phyloP scores from a whole-genome alignment of 2,888 invertebrate genomes.

The Gymnocheta viridis region DNA sequence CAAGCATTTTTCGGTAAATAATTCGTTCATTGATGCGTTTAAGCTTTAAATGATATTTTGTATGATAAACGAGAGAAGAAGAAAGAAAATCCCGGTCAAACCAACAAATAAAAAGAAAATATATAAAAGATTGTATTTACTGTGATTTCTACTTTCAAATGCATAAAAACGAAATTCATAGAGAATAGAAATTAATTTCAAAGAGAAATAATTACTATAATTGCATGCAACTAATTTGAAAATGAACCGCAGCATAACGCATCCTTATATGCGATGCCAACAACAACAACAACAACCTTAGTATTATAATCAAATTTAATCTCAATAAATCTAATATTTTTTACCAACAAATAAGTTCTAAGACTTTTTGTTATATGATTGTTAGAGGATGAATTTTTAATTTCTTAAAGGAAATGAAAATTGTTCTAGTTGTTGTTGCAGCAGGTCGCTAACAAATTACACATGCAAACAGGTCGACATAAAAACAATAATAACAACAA shows the following conservation, averaged over 20 bases:
- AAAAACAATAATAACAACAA: conserved; percentile 25
- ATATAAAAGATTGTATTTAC: background rate
- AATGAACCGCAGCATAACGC: conserved; percentile 67
- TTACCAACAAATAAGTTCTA: conserved; percentile 1
- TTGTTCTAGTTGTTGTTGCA: conserved; percentile 22
- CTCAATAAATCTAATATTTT: conserved; percentile 57
- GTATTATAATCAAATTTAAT: conserved; percentile 66
- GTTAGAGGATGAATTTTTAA: conserved; percentile 33
- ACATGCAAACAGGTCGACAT: background rate
- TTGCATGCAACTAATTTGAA: conserved; percentile 73
- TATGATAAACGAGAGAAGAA: conserved; percentile 38
- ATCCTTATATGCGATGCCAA: conserved; percentile 43
- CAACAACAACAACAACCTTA: conserved; percentile 30
- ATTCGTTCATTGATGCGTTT: conserved; percentile 57
- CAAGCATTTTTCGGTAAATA: background rate
- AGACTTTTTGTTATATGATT: background rate
- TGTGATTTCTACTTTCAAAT: background rate
- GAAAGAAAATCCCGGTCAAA: background rate
- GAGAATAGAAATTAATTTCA: conserved; percentile 20
- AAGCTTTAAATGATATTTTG: conserved; percentile 68
- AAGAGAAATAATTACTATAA: conserved; percentile 72
- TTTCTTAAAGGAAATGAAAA: conserved; percentile 54
- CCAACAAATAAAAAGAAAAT: background rate
- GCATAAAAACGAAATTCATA: conserved; percentile 5
- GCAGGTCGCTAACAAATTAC: conserved; percentile 53